These are phyloP conservation scores for Camptogramma bilineatum DNA, from an alignment of 2,888 invertebrate species.

Conservation along the genomic window DNA sequence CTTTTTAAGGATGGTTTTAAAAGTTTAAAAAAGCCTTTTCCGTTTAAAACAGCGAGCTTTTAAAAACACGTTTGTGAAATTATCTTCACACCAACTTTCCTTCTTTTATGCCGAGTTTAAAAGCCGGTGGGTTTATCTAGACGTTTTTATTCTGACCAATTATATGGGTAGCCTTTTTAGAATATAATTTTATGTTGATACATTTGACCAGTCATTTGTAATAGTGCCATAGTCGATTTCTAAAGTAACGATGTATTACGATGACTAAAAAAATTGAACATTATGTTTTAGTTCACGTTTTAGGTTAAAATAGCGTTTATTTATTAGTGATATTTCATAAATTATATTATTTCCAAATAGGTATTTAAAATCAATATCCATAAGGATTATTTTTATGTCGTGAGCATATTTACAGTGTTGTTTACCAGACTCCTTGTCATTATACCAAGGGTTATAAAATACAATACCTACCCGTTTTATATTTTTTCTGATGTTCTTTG, in stretches of 20 bases:
- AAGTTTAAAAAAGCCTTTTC: constrained; percentile 25
- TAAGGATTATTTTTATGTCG: too few species aligned
- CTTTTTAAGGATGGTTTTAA: constrained; percentile 21
- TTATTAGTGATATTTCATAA: too few species aligned
- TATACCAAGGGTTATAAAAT: background rate
- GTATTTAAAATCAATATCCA: too few species aligned
- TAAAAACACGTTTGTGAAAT: constrained; percentile 25
- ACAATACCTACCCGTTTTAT: background rate
- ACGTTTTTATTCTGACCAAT: constrained; percentile 13
- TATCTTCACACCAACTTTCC: constrained; percentile 29
- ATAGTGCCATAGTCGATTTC: too few species aligned
- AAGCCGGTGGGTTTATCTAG: constrained; percentile 12
- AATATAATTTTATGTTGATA: background rate
- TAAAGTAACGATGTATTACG: too few species aligned
- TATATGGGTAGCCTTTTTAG: background rate
- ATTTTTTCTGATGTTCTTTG: background rate
- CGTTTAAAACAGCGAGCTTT: constrained; percentile 27
- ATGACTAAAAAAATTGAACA: too few species aligned
- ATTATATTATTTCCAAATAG: too few species aligned
- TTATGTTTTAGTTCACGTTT: too few species aligned
- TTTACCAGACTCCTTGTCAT: too few species aligned
- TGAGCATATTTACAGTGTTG: too few species aligned
- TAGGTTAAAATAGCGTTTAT: too few species aligned
- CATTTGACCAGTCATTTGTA: too few species aligned
- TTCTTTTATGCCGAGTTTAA: constrained; percentile 6